Conservation (phyloP, 2,113 vertebrate species). For the Sphyrna mokarran region DNA sequence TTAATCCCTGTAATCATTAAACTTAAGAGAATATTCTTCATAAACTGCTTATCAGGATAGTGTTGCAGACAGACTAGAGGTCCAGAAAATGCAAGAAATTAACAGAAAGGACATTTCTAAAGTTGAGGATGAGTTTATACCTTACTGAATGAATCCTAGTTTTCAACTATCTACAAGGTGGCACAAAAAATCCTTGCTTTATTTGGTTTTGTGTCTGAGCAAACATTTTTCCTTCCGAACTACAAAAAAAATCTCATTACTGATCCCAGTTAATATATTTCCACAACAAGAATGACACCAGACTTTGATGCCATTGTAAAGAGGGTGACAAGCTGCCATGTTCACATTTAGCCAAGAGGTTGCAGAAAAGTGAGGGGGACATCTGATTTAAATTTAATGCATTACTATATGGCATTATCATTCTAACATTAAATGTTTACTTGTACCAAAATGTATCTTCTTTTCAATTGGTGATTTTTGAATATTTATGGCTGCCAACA, state of each 20-base stretch:
- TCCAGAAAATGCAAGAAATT: not conserved
- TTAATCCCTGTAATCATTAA: not conserved
- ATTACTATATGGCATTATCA: not conserved
- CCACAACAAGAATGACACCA: too few species aligned
- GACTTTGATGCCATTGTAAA: too few species aligned
- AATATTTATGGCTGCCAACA: too few species aligned
- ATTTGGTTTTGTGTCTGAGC: too few species aligned
- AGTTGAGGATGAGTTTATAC: too few species aligned
- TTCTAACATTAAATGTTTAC: not conserved
- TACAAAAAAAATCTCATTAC: too few species aligned
- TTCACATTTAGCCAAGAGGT: not conserved
- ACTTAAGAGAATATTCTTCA: not conserved
- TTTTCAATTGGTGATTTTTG: not conserved
- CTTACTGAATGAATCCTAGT: too few species aligned
- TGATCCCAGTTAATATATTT: too few species aligned
- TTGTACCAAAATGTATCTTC: not conserved
- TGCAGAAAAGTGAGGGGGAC: not conserved
- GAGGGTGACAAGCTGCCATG: not conserved
- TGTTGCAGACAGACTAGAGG: not conserved
- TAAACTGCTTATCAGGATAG: not conserved
- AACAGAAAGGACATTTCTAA: not conserved
- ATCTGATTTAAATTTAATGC: not conserved
- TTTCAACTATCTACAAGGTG: too few species aligned
- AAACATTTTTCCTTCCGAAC: too few species aligned
- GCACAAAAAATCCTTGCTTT: too few species aligned